Base-by-base conservation (phyloP, 2,113 vertebrate species). In the Eurystomus gularis region DNA sequence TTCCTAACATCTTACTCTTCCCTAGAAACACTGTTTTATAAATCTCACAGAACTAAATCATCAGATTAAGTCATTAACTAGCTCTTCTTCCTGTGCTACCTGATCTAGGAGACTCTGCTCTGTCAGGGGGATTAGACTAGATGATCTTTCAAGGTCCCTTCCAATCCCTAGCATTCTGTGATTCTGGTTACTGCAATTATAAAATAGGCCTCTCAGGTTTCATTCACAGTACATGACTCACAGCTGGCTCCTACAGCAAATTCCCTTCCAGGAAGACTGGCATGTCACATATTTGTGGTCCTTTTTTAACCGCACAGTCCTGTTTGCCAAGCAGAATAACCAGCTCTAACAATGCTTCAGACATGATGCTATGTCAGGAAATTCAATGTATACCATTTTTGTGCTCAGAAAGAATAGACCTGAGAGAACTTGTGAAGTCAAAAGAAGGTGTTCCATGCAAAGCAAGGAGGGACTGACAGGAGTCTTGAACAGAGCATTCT, bases 381-480 rank as follows among this genome's bases (percentile, higher is more conserved):
- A 78, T 17, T 71, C 25, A 73, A 24, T 26, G 39, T 31, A 52
- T n/a, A n/a, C 19, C 66, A 6, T 37, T 15, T 66, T 68, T 7
- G 2, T 20, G 7, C 10, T 64, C 33, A 51, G 42, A 69, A 81
- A 80, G 13, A 88, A 81, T 23, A 33, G 7, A 64, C 7, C 23
- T n/a, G 54, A 65, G 44, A 80, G 31, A 82, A 66, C 12, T 19
- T 60, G 6, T 48, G 52, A 91, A 86, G 52, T 57, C 40, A 71
- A 84, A 92, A 39, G 35, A 52, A 86, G 52, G 33, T 61, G 11
- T 6, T 78, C 25, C 65, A 39, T 17, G 31, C 15, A 91, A 28
- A 79, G 35, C 0, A 0, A 72, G 64, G 37, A 81, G 48, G 49
- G 17, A 86, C 21, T 0, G 0, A 51, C 6, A 86, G n/a, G 28